Evolutionary conservation across 2,113 vertebrate species (phyloP), one percentile per base, ranked within the genome.

Genomic region (Neogobius melanostomus): DNA sequence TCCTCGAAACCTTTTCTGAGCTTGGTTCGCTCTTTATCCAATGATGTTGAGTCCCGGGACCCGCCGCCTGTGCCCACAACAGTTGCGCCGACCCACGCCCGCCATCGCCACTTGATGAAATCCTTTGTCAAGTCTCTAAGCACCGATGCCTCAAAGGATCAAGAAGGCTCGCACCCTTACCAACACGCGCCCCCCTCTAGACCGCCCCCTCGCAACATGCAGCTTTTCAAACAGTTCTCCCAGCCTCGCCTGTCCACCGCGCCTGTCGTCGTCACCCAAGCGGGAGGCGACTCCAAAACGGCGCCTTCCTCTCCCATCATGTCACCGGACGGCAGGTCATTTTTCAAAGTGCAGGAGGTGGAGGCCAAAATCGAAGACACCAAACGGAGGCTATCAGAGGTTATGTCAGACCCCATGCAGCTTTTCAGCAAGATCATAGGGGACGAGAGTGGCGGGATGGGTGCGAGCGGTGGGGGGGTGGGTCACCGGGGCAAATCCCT

Each of bases 271-370:
- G 77, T 85, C 65, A 75, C 74, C 36, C 64, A 83, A 52, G 52
- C 82, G 7, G 87, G 87, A 0, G 95, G 96, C 5, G 96, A 99
- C 85, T 98, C 97, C 69, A 99, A 98, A 92, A 99, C 98, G 0
- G 98, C 98, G 0, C 98, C 98, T 4, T 99, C 96, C 0, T 99
- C 98, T 14, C 97, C 98, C 0, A 91, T 98, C 64, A 95, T 95
- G 36, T 98, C 97, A 53, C 96, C 97, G 1, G 97, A 99, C 43
- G 93, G 95, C 1, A 94, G 97, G 69, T 98, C 95, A 65, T 99
- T 99, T 94, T 99, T 99, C 85, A 99, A 97, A 91, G 97, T 99
- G 76, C 94, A 97, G 68, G 98, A 99, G 89, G 96, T 99, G 91
- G 98, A 99, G 88, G 96, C 98, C 57, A 95, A 94, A 83, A 98